Conservation (phyloP, 1,140 invertebrate genomes). For the Drosophila orosa region DNA sequence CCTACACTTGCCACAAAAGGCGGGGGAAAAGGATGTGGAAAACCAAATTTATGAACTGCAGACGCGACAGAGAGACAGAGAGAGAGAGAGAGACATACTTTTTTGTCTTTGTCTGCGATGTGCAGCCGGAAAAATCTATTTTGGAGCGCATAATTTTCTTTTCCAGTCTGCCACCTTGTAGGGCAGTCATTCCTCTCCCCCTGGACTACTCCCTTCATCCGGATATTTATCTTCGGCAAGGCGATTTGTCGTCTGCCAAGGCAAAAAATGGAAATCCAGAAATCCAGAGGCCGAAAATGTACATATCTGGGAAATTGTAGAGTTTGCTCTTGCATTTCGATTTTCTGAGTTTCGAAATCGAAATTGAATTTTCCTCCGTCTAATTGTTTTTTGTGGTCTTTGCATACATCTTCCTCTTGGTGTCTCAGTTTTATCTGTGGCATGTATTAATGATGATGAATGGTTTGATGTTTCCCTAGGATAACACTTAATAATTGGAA, state of each 20-base stretch:
- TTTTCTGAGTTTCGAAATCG: constrained; percentile 61
- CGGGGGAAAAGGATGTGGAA: constrained; percentile 59
- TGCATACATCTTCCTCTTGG: background rate
- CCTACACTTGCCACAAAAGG: constrained; percentile 48
- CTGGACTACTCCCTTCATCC: background rate
- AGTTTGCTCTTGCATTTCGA: constrained; percentile 26
- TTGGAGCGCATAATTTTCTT: constrained; percentile 76
- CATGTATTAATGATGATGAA: constrained; percentile 30
- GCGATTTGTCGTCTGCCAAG: constrained; percentile 68
- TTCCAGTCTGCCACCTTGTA: constrained; percentile 73
- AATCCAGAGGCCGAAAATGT: constrained; percentile 30
- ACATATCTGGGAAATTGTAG: constrained; percentile 24
- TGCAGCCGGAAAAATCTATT: constrained; percentile 79
- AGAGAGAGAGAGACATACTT: constrained; percentile 3
- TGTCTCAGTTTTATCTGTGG: constrained; percentile 16
- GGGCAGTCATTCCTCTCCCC: constrained; percentile 41
- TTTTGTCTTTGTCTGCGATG: constrained; percentile 39
- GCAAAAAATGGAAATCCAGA: background rate
- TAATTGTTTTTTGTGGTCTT: constrained; percentile 26
- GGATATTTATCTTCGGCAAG: constrained; percentile 57
- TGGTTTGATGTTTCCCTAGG: background rate
- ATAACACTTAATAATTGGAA: constrained; percentile 24
- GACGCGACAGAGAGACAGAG: constrained; percentile 46
- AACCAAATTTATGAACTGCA: constrained; percentile 73
- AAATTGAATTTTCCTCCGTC: constrained; percentile 37